Evolutionary conservation across 2,797 vertebrate species (phyloP), one percentile per base, ranked within the genome.

Genomic region (Tolypeutes matacus): DNA sequence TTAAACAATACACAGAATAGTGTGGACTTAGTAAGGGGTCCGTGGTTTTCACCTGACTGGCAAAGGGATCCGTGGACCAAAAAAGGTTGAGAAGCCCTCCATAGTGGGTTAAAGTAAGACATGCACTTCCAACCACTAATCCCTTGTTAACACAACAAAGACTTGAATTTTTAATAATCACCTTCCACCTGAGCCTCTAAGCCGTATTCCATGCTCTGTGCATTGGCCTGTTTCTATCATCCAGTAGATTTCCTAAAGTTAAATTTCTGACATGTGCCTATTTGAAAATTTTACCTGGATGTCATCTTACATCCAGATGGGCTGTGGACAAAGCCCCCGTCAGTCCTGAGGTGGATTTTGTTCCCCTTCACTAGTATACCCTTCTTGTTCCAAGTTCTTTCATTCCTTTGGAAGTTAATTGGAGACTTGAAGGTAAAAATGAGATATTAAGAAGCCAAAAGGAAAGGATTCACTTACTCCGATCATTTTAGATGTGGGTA

Each of bases 151-250:
- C 49, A 46, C 60, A 82, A 51, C 53, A 49, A 39, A 39, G 34
- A 39, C 86, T 8, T 27, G 31, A 11, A 21, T 9, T 60, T 51
- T 70, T 31, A 23, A 17, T 23, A 0, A 78, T 8, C 1, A 23
- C 36, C 70, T 15, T 4, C 69, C 39, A 0, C 27, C 0, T 2
- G 49, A 25, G 25, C 36, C 73, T 39, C 58, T 53, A 1, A 42
- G 46, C 86, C 36, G 0, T 1, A 5, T 34, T 6, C 23, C 42
- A 11, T n/a, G 49, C 31, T 73, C n/a, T n/a, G 17, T 31, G 18
- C 0, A 0, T 10, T 27, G 70, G 23, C 64, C 2, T 2, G n/a
- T 46, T 20, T 29, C 62, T 29, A 29, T 49, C 14, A 0, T 8
- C 3, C 1, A n/a, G 58, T 20, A 4, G 7, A 3, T 23, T 23